Conservation (phyloP, 2,888 invertebrate species). For the Daptonema setosum region DNA sequence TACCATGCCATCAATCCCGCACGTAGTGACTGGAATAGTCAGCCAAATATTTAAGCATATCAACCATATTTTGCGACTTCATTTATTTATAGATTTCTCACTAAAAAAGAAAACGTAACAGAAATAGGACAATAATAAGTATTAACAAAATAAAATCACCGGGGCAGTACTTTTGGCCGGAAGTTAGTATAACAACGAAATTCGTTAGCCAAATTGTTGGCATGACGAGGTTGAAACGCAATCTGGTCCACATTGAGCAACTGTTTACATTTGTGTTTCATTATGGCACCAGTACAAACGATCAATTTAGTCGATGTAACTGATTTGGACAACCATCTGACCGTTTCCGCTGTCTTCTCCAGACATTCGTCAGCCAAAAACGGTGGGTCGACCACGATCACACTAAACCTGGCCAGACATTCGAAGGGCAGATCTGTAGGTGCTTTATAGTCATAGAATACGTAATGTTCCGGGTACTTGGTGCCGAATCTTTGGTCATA, state of each 20-base stretch:
- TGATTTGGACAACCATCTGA: constrained; percentile 46
- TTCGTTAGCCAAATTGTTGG: constrained; percentile 72
- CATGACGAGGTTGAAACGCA: constrained; percentile 54
- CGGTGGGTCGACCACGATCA: constrained; percentile 80
- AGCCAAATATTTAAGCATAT: no score
- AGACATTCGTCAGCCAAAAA: constrained; percentile 80
- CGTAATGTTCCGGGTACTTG: constrained; percentile 40
- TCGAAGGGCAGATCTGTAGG: constrained; percentile 47
- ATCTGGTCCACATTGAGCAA: constrained; percentile 43
- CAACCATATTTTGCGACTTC: no score
- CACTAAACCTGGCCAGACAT: constrained; percentile 40
- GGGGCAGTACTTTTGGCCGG: neutral
- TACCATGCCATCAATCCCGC: no score
- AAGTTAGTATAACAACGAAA: constrained; percentile 72
- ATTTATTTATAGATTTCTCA: no score
- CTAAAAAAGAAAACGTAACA: no score
- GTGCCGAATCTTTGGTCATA: constrained; percentile 56
- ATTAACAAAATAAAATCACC: neutral
- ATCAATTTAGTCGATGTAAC: constrained; percentile 42
- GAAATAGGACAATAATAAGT: neutral
- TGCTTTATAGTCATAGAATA: constrained; percentile 56
- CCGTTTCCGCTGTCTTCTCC: constrained; percentile 53
- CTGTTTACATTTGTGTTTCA: constrained; percentile 44
- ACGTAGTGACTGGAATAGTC: no score
- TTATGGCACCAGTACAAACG: constrained; percentile 61